Evolutionary conservation across 2,797 vertebrate genomes (phyloP).

Genomic region (Microchirus variegatus): DNA sequence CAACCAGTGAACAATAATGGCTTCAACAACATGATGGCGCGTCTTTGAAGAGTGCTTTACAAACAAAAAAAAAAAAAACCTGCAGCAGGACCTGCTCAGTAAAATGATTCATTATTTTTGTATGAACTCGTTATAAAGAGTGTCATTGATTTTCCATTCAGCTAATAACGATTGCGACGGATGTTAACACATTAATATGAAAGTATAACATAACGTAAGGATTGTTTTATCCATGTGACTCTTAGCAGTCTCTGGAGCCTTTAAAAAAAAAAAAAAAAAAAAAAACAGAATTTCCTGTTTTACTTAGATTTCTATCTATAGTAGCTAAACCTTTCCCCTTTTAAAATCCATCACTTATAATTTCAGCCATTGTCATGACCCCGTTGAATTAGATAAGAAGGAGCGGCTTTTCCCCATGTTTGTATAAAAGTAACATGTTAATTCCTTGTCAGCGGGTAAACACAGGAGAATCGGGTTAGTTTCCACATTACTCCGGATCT

Average conservation of each 20-base stretch:
- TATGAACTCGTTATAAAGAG: neutral
- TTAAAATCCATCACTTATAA: neutral
- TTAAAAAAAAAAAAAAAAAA: too few relatives aligned
- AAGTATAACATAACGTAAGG: neutral
- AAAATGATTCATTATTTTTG: too few relatives aligned
- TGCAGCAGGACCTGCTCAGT: too few relatives aligned
- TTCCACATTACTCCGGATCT: constrained; percentile 54
- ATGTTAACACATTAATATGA: neutral
- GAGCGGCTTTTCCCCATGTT: neutral
- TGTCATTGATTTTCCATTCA: neutral
- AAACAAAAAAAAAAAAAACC: too few relatives aligned
- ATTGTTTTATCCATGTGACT: too few relatives aligned
- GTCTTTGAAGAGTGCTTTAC: too few relatives aligned
- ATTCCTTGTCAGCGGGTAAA: constrained; percentile 26
- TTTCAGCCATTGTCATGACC: constrained; percentile 9
- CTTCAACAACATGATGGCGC: too few relatives aligned
- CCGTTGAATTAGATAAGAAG: neutral
- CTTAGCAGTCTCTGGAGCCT: too few relatives aligned
- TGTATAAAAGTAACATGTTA: constrained; percentile 27
- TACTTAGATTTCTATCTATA: constrained; percentile 7
- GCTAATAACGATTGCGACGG: neutral
- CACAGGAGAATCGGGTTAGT: constrained; percentile 27
- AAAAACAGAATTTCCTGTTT: constrained; percentile 5
- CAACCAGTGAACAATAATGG: too few relatives aligned
- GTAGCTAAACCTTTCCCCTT: neutral